phyloP scores from a whole-genome alignment of 2,888 invertebrate genomes.

The Leptinotarsa rubiginosa region DNA sequence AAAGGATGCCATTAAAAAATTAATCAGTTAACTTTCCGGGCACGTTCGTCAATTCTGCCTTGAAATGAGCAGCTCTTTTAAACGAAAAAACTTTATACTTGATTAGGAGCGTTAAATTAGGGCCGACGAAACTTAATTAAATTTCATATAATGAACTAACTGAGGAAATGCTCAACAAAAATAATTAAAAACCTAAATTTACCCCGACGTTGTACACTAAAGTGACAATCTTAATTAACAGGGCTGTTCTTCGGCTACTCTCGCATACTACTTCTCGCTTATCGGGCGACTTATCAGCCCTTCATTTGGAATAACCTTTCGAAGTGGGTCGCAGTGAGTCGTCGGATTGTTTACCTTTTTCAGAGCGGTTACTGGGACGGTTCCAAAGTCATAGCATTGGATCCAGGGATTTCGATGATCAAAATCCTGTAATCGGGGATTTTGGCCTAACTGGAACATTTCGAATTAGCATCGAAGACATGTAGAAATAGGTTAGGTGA shows the following conservation, averaged over 20 bases:
- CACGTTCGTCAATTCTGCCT: constrained; percentile 66
- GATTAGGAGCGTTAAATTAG: constrained; percentile 69
- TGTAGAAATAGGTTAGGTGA: no score
- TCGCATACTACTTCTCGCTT: constrained; percentile 59
- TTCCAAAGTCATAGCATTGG: neutral
- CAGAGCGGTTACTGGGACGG: neutral
- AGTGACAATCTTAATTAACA: constrained; percentile 69
- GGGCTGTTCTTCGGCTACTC: constrained; percentile 64
- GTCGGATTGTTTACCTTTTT: constrained; percentile 14
- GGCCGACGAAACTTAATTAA: constrained; percentile 68
- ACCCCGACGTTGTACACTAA: constrained; percentile 64
- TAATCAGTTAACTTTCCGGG: constrained; percentile 63
- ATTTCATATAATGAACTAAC: constrained; percentile 69
- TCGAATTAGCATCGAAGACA: no score
- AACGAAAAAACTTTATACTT: constrained; percentile 68
- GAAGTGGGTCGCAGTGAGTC: constrained; percentile 8
- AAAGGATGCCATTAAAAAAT: constrained; percentile 62
- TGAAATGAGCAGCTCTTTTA: constrained; percentile 62
- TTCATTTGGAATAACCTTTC: constrained; percentile 47
- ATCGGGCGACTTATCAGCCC: constrained; percentile 62
- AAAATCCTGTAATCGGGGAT: no score
- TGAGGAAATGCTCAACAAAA: constrained; percentile 69
- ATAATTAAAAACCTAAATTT: constrained; percentile 69
- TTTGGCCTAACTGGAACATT: no score
- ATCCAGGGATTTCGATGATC: neutral